Evolutionary conservation across 2,113 vertebrate genomes (phyloP), one percentile per base, ranked within the genome.

Genomic region (Menura novaehollandiae): DNA sequence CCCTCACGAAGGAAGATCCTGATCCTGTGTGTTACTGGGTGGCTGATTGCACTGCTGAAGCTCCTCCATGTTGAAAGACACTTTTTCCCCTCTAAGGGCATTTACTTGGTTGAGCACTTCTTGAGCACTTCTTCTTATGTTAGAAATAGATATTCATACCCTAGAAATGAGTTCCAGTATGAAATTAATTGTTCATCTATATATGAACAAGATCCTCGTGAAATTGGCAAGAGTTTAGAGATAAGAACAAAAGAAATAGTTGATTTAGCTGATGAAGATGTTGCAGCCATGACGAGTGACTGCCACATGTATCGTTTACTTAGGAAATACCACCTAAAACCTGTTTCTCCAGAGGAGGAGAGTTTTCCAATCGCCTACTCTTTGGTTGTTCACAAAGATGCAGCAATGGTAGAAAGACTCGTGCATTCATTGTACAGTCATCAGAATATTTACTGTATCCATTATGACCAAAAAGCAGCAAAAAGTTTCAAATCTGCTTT

Each of bases 301-400:
- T 99, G 99, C 89, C 74, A 96, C 0, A 18, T 93, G 7, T 99
- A 99, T 93, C 96, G 39, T 53, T 84, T 89, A 51, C 96, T 98
- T 10, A 98, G 99, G 91, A 97, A 95, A 51, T 99, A 99, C 59
- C 39, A 97, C 67, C 91, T 97, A 7, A 97, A 98, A n/a, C 87
- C 66, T 6, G 93, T 98, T 81, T 99, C 98, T 17, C 63, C 93
- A 8, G 98, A 98, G 43, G 99, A 99, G 84, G 95, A 95, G 39
- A 62, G 71, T 64, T 99, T 99, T 88, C 99, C 99, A 2, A 87
- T 99, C 41, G 99, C 99, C 44, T 99, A 98, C 92, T 99, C 99
- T 55, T 91, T 99, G 94, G 99, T 99, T 59, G 99, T 99, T 94
- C 99, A 99, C 91, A 99, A 99, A 98, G 98, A 99, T 23, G 98